Conservation (phyloP, 2,113 vertebrate species). For the Phyllostomus discolor region DNA sequence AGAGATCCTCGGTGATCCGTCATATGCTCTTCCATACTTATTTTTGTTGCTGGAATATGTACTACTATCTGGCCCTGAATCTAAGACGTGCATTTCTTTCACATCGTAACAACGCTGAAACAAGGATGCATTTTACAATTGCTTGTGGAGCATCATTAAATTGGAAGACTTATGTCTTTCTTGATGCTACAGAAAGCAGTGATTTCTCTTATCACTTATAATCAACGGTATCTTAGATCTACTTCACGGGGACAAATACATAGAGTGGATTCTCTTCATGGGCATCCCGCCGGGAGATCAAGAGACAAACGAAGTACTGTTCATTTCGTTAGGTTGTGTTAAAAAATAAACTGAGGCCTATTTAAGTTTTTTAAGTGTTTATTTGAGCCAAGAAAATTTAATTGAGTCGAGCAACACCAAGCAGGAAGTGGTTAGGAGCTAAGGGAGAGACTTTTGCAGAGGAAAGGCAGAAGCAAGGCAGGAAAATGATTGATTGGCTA, state of each 20-base stretch:
- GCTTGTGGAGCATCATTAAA: background rate
- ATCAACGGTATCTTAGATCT: background rate
- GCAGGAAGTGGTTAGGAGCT: background rate
- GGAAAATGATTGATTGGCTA: background rate
- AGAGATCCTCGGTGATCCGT: background rate
- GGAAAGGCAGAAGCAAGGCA: background rate
- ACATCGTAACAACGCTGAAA: background rate
- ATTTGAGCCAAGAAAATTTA: background rate
- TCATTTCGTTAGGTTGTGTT: background rate
- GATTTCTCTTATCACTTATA: background rate
- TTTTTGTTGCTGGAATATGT: accelerated
- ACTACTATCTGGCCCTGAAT: background rate
- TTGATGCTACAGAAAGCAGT: background rate
- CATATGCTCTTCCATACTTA: accelerated
- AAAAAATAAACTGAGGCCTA: background rate
- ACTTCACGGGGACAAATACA: background rate
- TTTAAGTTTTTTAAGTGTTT: background rate
- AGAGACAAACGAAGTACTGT: background rate
- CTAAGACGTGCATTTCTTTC: background rate
- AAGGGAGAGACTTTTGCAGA: background rate
- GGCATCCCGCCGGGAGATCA: background rate
- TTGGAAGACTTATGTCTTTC: background rate
- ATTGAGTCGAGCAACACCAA: background rate
- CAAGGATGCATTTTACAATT: background rate
- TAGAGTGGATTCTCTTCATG: background rate